Base-by-base conservation (phyloP, 2,888 invertebrate genomes). In the Himalopsyche kuldschensis region DNA sequence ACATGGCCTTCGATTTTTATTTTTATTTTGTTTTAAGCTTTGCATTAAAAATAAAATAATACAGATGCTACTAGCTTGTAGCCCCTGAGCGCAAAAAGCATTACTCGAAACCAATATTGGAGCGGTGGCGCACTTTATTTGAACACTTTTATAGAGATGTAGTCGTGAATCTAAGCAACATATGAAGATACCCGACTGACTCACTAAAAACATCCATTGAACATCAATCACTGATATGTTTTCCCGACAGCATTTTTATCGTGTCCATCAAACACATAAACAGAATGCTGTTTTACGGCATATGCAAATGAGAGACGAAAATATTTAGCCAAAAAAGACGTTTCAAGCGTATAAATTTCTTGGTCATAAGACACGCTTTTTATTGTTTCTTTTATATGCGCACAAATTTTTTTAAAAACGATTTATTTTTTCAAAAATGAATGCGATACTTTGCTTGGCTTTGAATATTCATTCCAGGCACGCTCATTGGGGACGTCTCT, bases 81-180 rank as follows among this genome's bases (percentile, higher is more conserved):
- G 11, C 69, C 69, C 69, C 69, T 69, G 27, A 11, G 27, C 69
- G 27, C 27, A 69, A 69, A 69, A 69, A 15, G 15, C 69, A 69
- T 69, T 6, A 27, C 69, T 24, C 24, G 41, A 48, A 35, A 41
- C 82, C 35, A 76, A 83, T 85, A 85, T 81, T 77, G 80, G 15
- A 84, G 81, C 81, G 55, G 24, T 55, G 75, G 69, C 81, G 80
- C 30, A 79, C 47, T 84, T 85, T 84, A 85, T 80, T 63, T 30
- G 78, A 69, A 79, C 82, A 30, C 82, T 79, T 82, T 79, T 27
- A 75, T 47, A 63, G 47, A 78, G 82, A 82, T 82, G 82, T 78
- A 82, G 82, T 35, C 78, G 82, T 82, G 82, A 78, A 82, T 82
- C 78, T 82, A 82, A 82, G 78, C 82, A 77, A 82, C 69, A 69